Conservation (phyloP, 2,888 invertebrate genomes). For the Macrosoma leucophasiata region DNA sequence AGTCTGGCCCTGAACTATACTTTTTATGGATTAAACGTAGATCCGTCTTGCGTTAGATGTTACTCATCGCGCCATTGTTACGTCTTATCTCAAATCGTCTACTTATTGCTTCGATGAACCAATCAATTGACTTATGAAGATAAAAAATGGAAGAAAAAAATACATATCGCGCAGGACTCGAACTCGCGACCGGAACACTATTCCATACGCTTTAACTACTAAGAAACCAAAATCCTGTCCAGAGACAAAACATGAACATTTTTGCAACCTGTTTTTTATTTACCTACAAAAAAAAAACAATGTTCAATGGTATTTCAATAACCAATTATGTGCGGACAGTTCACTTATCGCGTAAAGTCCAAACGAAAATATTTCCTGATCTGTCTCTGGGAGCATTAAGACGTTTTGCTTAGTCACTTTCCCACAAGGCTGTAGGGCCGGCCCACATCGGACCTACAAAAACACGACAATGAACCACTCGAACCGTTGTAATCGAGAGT, state of each 20-base stretch:
- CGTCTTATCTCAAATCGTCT: slow-evolving; percentile 40
- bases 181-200: too few relatives aligned
- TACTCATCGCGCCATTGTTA: slow-evolving; percentile 45
- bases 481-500: slow-evolving; percentile 11
- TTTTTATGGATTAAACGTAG: slow-evolving; percentile 53
- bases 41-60: slow-evolving; percentile 52
- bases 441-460: slow-evolving; percentile 26
- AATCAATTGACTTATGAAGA: too few relatives aligned
- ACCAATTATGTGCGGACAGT: slow-evolving; percentile 20
- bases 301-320: too few relatives aligned
- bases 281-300: too few relatives aligned
- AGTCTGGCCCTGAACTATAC: slow-evolving; percentile 58
- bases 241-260: too few relatives aligned
- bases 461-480: slow-evolving; percentile 24
- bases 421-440: slow-evolving; percentile 39
- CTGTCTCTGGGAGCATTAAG: slow-evolving; percentile 24
- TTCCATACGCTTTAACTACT: too few relatives aligned
- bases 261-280: too few relatives aligned
- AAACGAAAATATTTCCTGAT: slow-evolving; percentile 22
- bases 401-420: slow-evolving; percentile 47
- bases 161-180: too few relatives aligned
- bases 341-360: slow-evolving; percentile 11
- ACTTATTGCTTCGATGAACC: slow-evolving; percentile 31
- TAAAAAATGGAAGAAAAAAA: too few relatives aligned
- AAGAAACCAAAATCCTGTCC: too few relatives aligned